Evolutionary conservation across 2,797 vertebrate genomes (phyloP).

Genomic region (Lacerta viridis): DNA sequence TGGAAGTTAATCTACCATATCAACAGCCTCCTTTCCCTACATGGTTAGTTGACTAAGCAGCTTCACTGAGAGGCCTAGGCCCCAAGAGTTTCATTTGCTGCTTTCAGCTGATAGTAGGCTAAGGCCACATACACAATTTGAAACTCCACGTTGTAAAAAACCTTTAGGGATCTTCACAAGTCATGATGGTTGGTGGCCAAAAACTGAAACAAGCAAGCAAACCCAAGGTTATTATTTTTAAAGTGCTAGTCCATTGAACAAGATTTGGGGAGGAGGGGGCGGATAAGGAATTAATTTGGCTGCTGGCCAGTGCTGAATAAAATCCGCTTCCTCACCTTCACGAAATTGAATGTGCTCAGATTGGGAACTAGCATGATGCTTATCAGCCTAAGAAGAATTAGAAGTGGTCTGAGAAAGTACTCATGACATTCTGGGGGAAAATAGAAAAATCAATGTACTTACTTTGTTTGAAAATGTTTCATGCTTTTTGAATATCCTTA

Average conservation of each 20-base stretch:
- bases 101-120: background rate
- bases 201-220: background rate
- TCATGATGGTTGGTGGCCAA: background rate
- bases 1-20: background rate
- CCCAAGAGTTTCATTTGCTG: background rate
- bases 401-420: background rate
- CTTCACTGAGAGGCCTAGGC: background rate
- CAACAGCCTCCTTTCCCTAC: background rate
- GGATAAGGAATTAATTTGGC: background rate
- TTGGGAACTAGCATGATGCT: background rate
- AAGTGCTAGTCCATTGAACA: no score
- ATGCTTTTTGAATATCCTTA: background rate
- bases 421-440: background rate
- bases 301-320: constrained; percentile 13
- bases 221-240: background rate
- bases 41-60: background rate
- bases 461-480: background rate
- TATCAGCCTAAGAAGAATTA: constrained; percentile 5
- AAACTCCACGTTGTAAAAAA: rapidly evolving
- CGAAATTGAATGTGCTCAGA: background rate
- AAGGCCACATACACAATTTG: rapidly evolving
- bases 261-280: background rate
- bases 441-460: background rate
- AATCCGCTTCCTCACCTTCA: background rate
- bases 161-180: background rate